Conservation (phyloP, 2,888 invertebrate genomes). For the Hybos culiciformis region DNA sequence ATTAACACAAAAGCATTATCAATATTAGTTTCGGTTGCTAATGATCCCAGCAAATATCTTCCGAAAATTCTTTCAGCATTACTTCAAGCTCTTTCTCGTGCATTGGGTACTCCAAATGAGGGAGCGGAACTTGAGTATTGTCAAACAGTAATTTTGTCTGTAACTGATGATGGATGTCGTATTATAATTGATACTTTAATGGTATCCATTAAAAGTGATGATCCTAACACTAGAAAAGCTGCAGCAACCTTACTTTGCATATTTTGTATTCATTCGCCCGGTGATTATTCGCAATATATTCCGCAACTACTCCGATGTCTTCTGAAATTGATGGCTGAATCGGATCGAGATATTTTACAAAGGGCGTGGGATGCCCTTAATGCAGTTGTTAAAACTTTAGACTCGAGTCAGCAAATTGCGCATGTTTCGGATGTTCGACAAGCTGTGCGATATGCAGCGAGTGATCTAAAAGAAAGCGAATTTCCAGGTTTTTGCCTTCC, state of each 20-base stretch:
- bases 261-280: conserved; percentile 79
- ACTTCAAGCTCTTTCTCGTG: conserved; percentile 56
- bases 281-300: conserved; percentile 75
- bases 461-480: conserved; percentile 65
- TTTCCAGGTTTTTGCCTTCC: conserved; percentile 88
- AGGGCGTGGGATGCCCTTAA: conserved; percentile 85
- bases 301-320: conserved; percentile 78
- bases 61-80: conserved; percentile 86
- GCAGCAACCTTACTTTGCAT: conserved; percentile 78
- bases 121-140: conserved; percentile 76
- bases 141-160: conserved; percentile 82
- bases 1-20: conserved; percentile 89
- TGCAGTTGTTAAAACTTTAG: conserved; percentile 78
- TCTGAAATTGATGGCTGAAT: conserved; percentile 69
- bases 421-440: conserved; percentile 84
- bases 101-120: conserved; percentile 52
- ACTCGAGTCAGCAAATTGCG: conserved; percentile 67
- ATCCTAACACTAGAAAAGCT: conserved; percentile 54
- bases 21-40: conserved; percentile 87
- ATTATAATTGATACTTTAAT: conserved; percentile 78
- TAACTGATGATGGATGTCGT: conserved; percentile 77
- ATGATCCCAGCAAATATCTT: conserved; percentile 80
- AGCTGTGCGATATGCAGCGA: conserved; percentile 79
- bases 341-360: conserved; percentile 65
- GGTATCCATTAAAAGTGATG: conserved; percentile 54